Evolutionary conservation across 2,113 vertebrate genomes (phyloP), one percentile per base, ranked within the genome.

Genomic region (Crotophaga sulcirostris): DNA sequence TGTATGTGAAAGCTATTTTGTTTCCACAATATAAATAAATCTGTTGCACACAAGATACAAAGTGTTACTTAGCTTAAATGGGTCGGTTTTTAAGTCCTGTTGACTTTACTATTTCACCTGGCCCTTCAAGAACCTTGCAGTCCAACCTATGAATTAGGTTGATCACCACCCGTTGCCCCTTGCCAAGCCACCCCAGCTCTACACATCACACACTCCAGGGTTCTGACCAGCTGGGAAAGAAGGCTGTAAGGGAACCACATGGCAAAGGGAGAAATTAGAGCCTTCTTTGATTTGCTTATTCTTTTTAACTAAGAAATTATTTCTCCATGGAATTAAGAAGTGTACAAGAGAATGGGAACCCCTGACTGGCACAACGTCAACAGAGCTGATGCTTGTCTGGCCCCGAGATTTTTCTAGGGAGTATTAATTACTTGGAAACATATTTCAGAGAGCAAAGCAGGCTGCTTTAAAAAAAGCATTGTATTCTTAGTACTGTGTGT

Each of bases 211-310:
- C 38, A 13, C 34, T 3, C 11, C 26, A 24, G 26, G 28, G 67
- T 33, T 26, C 19, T 8, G 13, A 11, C 14, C n/a, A 12, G 21
- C 55, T 58, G 44, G 36, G 34, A 6, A 26, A 42, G 31, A 34
- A 28, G 59, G 8, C 0, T 51, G 36, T 58, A 51, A 67, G 9
- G 20, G 31, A 54, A 49, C 3, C 1, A 0, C 49, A 17, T 0
- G 5, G 51, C 20, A 25, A 55, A 34, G 28, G 0, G 11, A 63
- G 42, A 59, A 42, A 63, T 19, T 2, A 21, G 8, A 34, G 42
- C n/a, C 21, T n/a, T 16, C 64, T 33, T 5, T 7, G 5, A 24
- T 25, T 11, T 40, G 17, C 11, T 40, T 24, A 3, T 16, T 42
- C 33, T 44, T 67, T 75, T 40, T 25, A 93, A 40, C 25, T 28